Evolutionary conservation across 1,140 invertebrate genomes (phyloP).

Genomic region (Drosophila sp.): DNA sequence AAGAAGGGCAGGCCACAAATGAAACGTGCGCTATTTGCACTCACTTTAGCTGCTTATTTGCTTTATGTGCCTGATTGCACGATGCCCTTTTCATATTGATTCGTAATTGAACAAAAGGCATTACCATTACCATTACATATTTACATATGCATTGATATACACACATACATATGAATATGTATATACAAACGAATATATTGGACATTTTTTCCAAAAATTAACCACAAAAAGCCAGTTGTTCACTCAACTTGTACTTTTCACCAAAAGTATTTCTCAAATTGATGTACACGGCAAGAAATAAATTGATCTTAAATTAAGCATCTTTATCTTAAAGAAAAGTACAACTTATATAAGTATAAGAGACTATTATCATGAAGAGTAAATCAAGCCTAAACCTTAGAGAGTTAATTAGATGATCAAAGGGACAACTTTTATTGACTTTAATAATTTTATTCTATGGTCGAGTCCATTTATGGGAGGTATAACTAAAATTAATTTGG

Average conservation of each 20-base stretch:
- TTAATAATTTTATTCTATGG: too few species aligned
- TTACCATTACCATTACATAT: conserved; percentile 17
- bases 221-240: background rate
- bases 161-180: background rate
- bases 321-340: too few species aligned
- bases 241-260: conserved; percentile 1
- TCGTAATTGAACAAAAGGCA: conserved; percentile 12
- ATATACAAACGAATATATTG: background rate
- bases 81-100: conserved; percentile 22
- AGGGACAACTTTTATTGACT: too few species aligned
- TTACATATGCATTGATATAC: background rate
- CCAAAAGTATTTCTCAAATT: background rate
- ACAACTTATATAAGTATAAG: too few species aligned
- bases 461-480: too few species aligned
- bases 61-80: conserved; percentile 31
- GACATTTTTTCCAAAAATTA: conserved; percentile 6
- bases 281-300: background rate
- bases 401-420: too few species aligned
- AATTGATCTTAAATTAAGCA: background rate
- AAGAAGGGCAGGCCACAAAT: conserved; percentile 64
- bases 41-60: conserved; percentile 30
- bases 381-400: too few species aligned
- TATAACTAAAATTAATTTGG: too few species aligned
- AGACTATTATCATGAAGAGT: too few species aligned
- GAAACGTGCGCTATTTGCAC: conserved; percentile 58